phyloP scores from a whole-genome alignment of 2,797 vertebrate species.

The Pelobates cultripes region DNA sequence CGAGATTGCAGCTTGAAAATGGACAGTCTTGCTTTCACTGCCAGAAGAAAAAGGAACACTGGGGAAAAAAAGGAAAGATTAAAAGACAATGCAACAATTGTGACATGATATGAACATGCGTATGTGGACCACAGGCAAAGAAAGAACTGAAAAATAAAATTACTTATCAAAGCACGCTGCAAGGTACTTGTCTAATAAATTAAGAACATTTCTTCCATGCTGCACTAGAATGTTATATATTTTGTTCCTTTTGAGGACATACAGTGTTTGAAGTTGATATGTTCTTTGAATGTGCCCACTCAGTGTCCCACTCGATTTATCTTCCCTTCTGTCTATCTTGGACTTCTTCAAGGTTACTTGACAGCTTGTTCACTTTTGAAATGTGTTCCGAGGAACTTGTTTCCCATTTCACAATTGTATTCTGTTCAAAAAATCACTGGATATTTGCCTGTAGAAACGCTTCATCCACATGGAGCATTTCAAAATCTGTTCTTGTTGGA shows the following conservation, averaged over 20 bases:
- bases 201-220: slow-evolving; percentile 21
- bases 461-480: slow-evolving; percentile 42
- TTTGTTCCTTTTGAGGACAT: slow-evolving; percentile 38
- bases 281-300: slow-evolving; percentile 51
- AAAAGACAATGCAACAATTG: neutral
- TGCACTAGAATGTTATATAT: slow-evolving; percentile 35
- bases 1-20: slow-evolving; percentile 10
- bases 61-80: slow-evolving; percentile 1
- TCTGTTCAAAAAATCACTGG: slow-evolving; percentile 54
- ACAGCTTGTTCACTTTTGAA: slow-evolving; percentile 56
- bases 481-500: slow-evolving; percentile 52
- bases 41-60: slow-evolving; percentile 19
- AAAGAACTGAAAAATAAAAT: slow-evolving; percentile 12
- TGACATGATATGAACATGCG: neutral
- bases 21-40: slow-evolving; percentile 9
- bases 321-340: slow-evolving; percentile 55
- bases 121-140: neutral
- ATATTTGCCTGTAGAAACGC: slow-evolving; percentile 48
- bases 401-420: slow-evolving; percentile 52
- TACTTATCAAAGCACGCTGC: slow-evolving; percentile 25
- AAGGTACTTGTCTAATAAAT: slow-evolving; percentile 34
- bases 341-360: slow-evolving; percentile 52
- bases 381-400: slow-evolving; percentile 53
- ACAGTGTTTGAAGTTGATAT: slow-evolving; percentile 43
- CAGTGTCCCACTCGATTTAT: slow-evolving; percentile 51